Evolutionary conservation across 2,888 invertebrate genomes (phyloP).

Genomic region (Sphaerophoria rueppellii): DNA sequence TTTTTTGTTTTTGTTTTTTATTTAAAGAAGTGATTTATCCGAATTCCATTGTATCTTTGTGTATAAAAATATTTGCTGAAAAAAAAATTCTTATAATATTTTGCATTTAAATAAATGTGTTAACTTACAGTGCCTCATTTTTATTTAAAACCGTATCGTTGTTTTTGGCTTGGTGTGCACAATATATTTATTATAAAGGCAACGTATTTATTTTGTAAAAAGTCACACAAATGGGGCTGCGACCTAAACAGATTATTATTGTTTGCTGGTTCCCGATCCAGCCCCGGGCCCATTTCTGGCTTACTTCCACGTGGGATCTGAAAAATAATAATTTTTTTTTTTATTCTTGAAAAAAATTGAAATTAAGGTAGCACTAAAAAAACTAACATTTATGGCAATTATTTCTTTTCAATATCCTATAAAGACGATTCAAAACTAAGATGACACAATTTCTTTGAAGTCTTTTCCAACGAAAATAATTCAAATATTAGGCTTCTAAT

Average conservation of each 20-base stretch:
- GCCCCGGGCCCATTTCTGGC: constrained; percentile 77
- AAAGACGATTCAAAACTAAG: no score
- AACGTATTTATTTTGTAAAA: constrained; percentile 73
- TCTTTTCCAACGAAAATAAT: no score
- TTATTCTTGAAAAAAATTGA: no score
- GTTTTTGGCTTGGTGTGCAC: constrained; percentile 72
- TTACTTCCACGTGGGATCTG: constrained; percentile 77
- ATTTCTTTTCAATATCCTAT: no score
- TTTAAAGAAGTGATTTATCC: constrained; percentile 76
- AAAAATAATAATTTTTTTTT: neutral
- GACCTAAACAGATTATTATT: constrained; percentile 75
- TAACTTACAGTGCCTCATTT: constrained; percentile 78
- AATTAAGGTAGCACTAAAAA: no score
- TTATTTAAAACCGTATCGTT: constrained; percentile 75
- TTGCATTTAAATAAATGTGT: constrained; percentile 27
- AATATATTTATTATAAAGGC: constrained; percentile 55
- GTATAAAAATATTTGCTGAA: constrained; percentile 79
- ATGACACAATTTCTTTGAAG: no score
- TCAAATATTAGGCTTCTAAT: no score
- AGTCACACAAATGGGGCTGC: constrained; percentile 76
- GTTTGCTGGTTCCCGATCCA: constrained; percentile 76
- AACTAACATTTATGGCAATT: no score
- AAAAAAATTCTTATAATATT: constrained; percentile 40
- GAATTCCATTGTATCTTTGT: constrained; percentile 81
- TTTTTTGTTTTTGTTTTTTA: constrained; percentile 1